Base-by-base conservation (phyloP, 2,888 invertebrate species). In the Lutraria lutraria region DNA sequence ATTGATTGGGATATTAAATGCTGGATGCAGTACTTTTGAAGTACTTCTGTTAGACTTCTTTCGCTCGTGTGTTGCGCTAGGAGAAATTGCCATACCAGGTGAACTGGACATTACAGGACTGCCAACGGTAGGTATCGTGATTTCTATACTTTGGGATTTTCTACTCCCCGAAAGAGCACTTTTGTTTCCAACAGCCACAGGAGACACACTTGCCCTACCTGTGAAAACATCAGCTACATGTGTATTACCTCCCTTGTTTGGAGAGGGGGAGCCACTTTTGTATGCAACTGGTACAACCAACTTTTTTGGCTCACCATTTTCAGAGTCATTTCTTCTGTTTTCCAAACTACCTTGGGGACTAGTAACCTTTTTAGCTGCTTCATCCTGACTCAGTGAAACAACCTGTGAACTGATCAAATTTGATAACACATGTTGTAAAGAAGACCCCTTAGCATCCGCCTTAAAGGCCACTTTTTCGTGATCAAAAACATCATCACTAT, bases 341-440 rank as follows among this genome's bases (percentile, higher is more conserved):
- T 83, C 83, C n/a, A n/a, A 34, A 15, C 25, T n/a, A n/a, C 68
- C n/a, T 25, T n/a, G 19, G 21, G 68, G 43, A 16, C 25, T 34
- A 21, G 79, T 79, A 63, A 83, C 76, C 63, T 68, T 29, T 81
- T 87, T 83, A 34, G 31, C 12, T 34, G 19, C 76, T n/a, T 89
- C 93, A n/a, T 91, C 92, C 76, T 86, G 87, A 81, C 86, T 83
- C 31, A 88, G 72, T 19, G 89, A 80, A 25, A 85, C 85, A 4
- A 91, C 86, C 52, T 93, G 93, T 25, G 94, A 93, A 34, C 93
- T 92, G 34, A 94, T 93, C 83, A 95, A 88, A 87, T 95, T 94
- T 21, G 94, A 94, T 81, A 95, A 94, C 19, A 94, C 95, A 81
- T 94, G 93, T 79, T 94, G 94, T 16, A 95, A 90, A 68, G 90